These are phyloP conservation scores for Dexiosoma caninum DNA, from an alignment of 2,888 invertebrate species.

Conservation along the genomic window DNA sequence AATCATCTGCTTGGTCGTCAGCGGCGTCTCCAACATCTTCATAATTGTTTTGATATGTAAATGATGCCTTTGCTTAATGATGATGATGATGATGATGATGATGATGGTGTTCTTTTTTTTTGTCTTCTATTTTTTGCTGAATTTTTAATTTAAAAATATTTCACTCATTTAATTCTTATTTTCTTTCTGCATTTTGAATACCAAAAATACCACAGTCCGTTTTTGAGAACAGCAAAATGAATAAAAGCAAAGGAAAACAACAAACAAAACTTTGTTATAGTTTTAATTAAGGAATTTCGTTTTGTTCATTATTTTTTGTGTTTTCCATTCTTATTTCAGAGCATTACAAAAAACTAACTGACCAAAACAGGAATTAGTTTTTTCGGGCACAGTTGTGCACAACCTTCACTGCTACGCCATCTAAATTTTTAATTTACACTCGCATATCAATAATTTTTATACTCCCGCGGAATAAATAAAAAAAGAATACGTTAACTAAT, in stretches of 20 bases:
- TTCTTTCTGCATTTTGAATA: slow-evolving; percentile 34
- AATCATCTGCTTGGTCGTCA: not conserved
- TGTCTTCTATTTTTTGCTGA: slow-evolving; percentile 8
- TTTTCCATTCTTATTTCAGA: not conserved
- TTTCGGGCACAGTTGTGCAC: slow-evolving; percentile 14
- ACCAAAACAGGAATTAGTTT: slow-evolving; percentile 22
- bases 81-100: not conserved
- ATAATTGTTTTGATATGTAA: slow-evolving; percentile 37
- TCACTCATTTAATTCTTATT: not conserved
- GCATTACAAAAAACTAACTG: slow-evolving; percentile 33
- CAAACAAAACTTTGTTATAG: slow-evolving; percentile 55
- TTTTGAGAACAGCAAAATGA: slow-evolving; percentile 21
- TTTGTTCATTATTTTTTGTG: slow-evolving; percentile 37
- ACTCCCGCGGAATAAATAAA: too few species aligned
- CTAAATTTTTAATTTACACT: too few species aligned
- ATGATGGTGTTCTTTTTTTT: too few species aligned
- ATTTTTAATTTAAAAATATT: slow-evolving; percentile 43
- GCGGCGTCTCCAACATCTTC: slow-evolving; percentile 12
- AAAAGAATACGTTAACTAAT: too few species aligned
- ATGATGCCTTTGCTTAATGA: slow-evolving; percentile 1
- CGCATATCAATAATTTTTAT: too few species aligned
- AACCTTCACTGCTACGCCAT: too few species aligned
- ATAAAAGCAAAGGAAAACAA: not conserved
- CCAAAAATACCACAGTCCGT: slow-evolving; percentile 48
- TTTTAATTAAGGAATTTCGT: slow-evolving; percentile 61